Percentiles rank a stretch among this genome's conserved stretches.
phyloP scores from a whole-genome alignment of 2,888 invertebrate genomes.

The Drosophila setosimentum region DNA sequence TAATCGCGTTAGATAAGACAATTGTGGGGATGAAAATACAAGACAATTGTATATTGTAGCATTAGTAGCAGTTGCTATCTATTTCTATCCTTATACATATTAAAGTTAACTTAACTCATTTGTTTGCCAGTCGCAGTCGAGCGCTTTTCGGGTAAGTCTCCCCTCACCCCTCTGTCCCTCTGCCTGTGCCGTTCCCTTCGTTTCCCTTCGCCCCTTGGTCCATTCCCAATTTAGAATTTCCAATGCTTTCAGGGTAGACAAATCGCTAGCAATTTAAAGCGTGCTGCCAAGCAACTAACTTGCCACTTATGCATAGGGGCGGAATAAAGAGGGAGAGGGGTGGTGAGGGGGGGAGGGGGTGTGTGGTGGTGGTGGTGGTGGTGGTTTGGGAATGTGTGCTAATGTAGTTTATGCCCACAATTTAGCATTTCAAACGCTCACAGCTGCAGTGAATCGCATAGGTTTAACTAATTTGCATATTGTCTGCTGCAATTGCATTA shows the following conservation, averaged over 20 bases:
- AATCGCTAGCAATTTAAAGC: constrained; percentile 60
- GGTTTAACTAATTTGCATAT: constrained; percentile 73
- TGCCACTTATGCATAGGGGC: constrained; percentile 51
- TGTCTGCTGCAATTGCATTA: constrained; percentile 68
- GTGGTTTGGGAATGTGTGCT: constrained; percentile 44
- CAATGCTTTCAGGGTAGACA: constrained; percentile 51
- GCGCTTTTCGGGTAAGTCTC: neutral
- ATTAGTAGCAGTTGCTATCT: constrained; percentile 4
- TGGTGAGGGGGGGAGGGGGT: neutral
- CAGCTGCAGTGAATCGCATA: constrained; percentile 65
- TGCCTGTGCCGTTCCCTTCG: too few relatives aligned
- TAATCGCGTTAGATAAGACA: constrained; percentile 48
- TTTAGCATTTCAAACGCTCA: constrained; percentile 63
- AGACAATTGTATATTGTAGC: constrained; percentile 9
- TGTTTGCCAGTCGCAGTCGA: constrained; percentile 32
- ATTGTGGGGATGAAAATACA: constrained; percentile 22
- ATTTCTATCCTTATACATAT: constrained; percentile 35
- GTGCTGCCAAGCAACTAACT: constrained; percentile 64
- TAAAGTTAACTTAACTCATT: constrained; percentile 59
- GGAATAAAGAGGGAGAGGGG: neutral
- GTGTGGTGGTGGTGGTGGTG: too few relatives aligned
- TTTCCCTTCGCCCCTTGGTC: neutral
- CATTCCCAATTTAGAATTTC: constrained; percentile 7
- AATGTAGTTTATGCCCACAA: constrained; percentile 75
- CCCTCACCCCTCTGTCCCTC: neutral